Evolutionary conservation across 2,888 invertebrate species (phyloP).

Genomic region (Dione vanillae): DNA sequence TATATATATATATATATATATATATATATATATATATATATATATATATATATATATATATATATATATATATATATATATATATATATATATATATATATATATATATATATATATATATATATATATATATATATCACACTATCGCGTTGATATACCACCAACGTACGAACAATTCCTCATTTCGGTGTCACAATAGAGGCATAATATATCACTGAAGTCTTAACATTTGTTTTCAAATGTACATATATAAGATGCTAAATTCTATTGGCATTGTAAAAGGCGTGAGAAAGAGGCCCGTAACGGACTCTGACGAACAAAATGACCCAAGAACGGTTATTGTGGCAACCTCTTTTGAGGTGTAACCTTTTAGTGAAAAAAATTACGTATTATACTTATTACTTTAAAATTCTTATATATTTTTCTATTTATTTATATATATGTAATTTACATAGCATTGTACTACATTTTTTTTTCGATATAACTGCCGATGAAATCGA

Average conservation of each 20-base stretch:
- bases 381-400: background rate
- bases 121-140: background rate
- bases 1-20: background rate
- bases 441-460: too few relatives aligned
- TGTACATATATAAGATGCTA: slow-evolving; percentile 31
- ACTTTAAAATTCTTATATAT: too few relatives aligned
- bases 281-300: slow-evolving; percentile 54
- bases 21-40: background rate
- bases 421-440: too few relatives aligned
- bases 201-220: slow-evolving; percentile 33
- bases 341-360: slow-evolving; percentile 42
- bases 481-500: slow-evolving; percentile 36
- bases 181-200: slow-evolving; percentile 31
- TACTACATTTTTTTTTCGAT: slow-evolving; percentile 22
- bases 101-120: background rate
- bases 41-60: background rate
- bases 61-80: background rate
- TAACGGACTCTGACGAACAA: slow-evolving; percentile 50
- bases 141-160: slow-evolving; percentile 31
- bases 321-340: slow-evolving; percentile 53
- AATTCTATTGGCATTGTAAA: slow-evolving; percentile 44
- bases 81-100: background rate
- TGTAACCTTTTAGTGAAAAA: slow-evolving; percentile 15
- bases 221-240: slow-evolving; percentile 28
- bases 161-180: slow-evolving; percentile 24